Evolutionary conservation across 2,888 invertebrate genomes (phyloP), one percentile per base, ranked within the genome.

Genomic region (Drosophila diplacantha): DNA sequence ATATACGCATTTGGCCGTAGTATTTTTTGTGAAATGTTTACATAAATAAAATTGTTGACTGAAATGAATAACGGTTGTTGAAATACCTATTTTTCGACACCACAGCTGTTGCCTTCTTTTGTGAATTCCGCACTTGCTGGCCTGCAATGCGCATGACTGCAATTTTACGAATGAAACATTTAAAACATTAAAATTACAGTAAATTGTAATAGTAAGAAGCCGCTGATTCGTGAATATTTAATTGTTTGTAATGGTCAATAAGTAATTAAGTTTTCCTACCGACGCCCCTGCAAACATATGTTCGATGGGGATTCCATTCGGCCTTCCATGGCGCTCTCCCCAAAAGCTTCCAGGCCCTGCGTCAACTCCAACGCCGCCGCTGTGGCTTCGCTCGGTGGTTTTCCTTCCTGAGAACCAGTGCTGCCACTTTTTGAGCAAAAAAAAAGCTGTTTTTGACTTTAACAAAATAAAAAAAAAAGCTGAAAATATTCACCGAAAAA

Each of bases 311-410:
- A 39, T 65, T 34, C 18, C 44, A 47, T n/a, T 68, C 22, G 44
- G 31, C 16, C 20, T 55, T 46, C 39, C 50, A 39, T 26, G 11
- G 59, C 55, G 52, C 50, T 60, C 71, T 16, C 53, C 63, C 55
- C 49, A 39, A 29, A 26, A 71, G 69, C 59, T 78, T 78, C 77
- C 77, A 78, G 77, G 83, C 77, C 77, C 77, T 78, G 77, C 77
- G 77, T 82, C 77, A 82, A 78, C 77, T 78, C 77, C 77, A 78
- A 78, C 77, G 77, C 77, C 80, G 83, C 72, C 77, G 77, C 77
- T 67, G 72, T 78, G 77, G 72, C 67, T 78, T 81, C 69, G 65
- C 44, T 67, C 55, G 59, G 64, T 11, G 60, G 55, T 44, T 57
- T 56, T 57, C 54, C 58, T 72, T 62, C 24, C 60, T 52, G 50